Evolutionary conservation across 2,888 invertebrate genomes (phyloP), one percentile per base, ranked within the genome.

Genomic region (Himalopsyche kuldschensis): DNA sequence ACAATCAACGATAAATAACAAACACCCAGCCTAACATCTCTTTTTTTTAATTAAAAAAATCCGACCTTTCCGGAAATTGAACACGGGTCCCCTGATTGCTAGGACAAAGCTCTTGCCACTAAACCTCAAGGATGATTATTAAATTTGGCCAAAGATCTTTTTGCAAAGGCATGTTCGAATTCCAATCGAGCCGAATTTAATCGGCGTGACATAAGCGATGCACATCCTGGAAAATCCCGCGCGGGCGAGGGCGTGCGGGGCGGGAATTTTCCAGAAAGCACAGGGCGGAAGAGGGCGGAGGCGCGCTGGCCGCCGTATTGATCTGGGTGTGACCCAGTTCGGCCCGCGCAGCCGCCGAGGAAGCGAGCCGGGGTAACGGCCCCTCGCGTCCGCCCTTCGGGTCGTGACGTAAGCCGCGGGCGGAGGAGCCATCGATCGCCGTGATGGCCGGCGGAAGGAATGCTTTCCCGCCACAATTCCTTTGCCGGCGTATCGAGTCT

Each of bases 231-330:
- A 79, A 63, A 41, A 17, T 35, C 75, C 79, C 82, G 78, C 84
- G 87, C 86, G 83, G 86, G 87, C 87, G 87, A 86, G 75, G 87
- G 87, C 86, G 87, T 85, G 86, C 86, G 84, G 85, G 84, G 80
- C 81, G 84, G 84, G 86, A 83, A 82, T 85, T 84, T 77, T 77
- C 79, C 77, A 69, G 69, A 69, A 69, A 69, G 27, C 69, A 69
- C 27, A 27, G 69, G 27, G 69, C 69, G 69, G 69, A 24, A 30
- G 75, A 81, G 78, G 85, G 84, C 80, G 87, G 81, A 80, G 27
- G 80, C 83, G 81, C 83, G 48, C 82, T 77, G 55, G 55, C 75
- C 84, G 55, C 27, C 79, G 47, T 86, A 86, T 86, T 84, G 86
- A 86, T 86, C 86, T 32, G 84, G 79, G 84, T 81, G 86, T 83